Percentiles rank a stretch among this genome's conserved stretches.
phyloP scores from a whole-genome alignment of 2,888 invertebrate genomes.

The Dicyrtomina minuta region DNA sequence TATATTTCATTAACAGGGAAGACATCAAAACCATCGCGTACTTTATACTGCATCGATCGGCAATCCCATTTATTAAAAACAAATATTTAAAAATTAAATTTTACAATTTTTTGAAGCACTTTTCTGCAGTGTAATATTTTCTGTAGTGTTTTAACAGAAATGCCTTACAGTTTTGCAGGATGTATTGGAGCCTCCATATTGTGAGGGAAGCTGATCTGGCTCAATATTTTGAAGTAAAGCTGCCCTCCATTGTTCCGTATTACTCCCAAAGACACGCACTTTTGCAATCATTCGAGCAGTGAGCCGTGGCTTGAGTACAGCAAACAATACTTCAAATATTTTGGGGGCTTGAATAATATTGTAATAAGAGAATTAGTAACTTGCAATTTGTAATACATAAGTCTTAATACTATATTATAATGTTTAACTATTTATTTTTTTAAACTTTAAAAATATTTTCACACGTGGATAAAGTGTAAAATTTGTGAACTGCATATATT shows the following conservation, averaged over 20 bases:
- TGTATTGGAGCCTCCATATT: slow-evolving; percentile 27
- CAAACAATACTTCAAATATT: slow-evolving; percentile 33
- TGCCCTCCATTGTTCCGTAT: slow-evolving; percentile 24
- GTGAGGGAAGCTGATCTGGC: slow-evolving; percentile 19
- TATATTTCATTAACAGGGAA: not conserved
- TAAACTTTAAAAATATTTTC: not conserved
- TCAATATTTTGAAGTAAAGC: slow-evolving; percentile 28
- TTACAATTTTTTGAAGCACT: too few relatives aligned
- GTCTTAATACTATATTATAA: too few relatives aligned
- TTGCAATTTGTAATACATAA: too few relatives aligned
- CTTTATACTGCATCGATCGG: slow-evolving; percentile 24
- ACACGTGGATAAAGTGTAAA: slow-evolving; percentile 3
- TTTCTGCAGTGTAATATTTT: too few relatives aligned
- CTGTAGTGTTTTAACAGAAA: not conserved
- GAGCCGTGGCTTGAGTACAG: slow-evolving; percentile 30
- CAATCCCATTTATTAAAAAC: too few relatives aligned
- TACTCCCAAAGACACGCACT: slow-evolving; percentile 26
- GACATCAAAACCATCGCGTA: slow-evolving; percentile 7
- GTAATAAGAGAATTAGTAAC: not conserved
- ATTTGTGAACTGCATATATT: not conserved
- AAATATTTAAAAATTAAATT: too few relatives aligned
- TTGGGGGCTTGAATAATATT: slow-evolving; percentile 22
- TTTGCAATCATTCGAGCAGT: slow-evolving; percentile 28
- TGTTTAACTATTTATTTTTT: too few relatives aligned
- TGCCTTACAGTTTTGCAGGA: slow-evolving; percentile 5